phyloP scores from a whole-genome alignment of 2,113 vertebrate genomes.

The Sterna hirundo region DNA sequence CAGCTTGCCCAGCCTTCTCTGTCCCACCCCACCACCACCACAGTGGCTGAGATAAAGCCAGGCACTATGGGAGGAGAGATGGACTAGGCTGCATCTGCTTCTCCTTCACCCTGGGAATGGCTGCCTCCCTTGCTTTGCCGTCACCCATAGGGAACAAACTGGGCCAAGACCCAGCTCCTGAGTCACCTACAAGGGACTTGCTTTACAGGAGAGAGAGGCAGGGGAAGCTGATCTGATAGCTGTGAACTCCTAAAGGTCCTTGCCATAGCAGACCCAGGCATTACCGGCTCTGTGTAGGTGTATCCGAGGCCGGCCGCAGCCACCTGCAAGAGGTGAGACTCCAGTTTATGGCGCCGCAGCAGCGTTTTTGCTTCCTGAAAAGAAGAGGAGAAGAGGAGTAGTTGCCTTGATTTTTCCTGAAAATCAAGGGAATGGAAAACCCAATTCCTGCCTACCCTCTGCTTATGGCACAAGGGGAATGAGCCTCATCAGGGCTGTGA shows the following conservation, averaged over 20 bases:
- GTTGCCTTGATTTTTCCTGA: background rate
- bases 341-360: slow-evolving; percentile 84
- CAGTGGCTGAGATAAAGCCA: background rate
- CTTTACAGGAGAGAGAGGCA: background rate
- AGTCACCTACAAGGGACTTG: background rate
- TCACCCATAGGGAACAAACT: background rate
- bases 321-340: slow-evolving; percentile 83
- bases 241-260: background rate
- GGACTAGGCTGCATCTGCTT: background rate
- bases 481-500: background rate
- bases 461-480: background rate
- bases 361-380: slow-evolving; percentile 79
- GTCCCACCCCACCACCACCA: background rate
- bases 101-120: background rate
- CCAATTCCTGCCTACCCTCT: background rate
- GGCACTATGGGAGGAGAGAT: background rate
- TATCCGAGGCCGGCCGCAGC: slow-evolving; percentile 82
- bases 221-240: background rate
- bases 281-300: slow-evolving; percentile 86
- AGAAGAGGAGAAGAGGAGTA: background rate
- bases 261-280: background rate
- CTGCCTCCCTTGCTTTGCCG: background rate
- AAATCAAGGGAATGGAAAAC: background rate
- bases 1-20: background rate
- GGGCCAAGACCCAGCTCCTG: background rate